These are phyloP conservation scores for Noctua pronuba DNA, from an alignment of 2,888 invertebrate species.

Conservation along the genomic window DNA sequence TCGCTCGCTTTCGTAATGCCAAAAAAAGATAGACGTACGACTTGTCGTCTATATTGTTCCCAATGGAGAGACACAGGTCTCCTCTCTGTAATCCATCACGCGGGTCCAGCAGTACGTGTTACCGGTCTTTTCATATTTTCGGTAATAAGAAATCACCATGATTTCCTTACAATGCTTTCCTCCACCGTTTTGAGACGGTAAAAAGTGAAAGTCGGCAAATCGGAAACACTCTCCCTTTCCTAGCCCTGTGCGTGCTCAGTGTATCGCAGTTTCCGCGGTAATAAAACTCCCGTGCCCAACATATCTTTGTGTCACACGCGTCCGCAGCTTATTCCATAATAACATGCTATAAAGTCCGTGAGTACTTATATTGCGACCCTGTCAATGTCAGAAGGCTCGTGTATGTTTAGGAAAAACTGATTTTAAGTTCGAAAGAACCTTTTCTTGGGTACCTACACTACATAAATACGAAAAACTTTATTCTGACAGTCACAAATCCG, in stretches of 20 bases:
- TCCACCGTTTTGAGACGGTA: not conserved
- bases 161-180: not conserved
- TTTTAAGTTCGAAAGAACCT: not conserved
- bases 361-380: not conserved
- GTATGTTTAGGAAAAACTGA: not conserved
- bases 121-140: not conserved
- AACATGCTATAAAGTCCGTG: not conserved
- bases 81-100: not conserved
- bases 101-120: not conserved
- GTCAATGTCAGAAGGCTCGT: not conserved
- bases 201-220: not conserved
- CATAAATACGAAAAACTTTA: no score
- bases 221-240: conserved; percentile 23
- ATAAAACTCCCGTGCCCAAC: conserved; percentile 68
- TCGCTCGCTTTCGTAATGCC: no score
- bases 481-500: no score
- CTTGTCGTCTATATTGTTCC: no score
- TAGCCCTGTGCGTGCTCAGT: conserved; percentile 67
- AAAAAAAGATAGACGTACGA: no score
- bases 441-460: no score
- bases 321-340: conserved; percentile 45
- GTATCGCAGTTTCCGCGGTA: conserved; percentile 76
- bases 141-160: not conserved
- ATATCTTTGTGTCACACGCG: conserved; percentile 72
- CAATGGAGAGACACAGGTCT: not conserved